Percentiles rank a stretch among this genome's conserved stretches.
These are phyloP conservation scores for Patiria pectinifera DNA, from an alignment of 53 echinoderm and acorn worm genomes.

Conservation along the genomic window DNA sequence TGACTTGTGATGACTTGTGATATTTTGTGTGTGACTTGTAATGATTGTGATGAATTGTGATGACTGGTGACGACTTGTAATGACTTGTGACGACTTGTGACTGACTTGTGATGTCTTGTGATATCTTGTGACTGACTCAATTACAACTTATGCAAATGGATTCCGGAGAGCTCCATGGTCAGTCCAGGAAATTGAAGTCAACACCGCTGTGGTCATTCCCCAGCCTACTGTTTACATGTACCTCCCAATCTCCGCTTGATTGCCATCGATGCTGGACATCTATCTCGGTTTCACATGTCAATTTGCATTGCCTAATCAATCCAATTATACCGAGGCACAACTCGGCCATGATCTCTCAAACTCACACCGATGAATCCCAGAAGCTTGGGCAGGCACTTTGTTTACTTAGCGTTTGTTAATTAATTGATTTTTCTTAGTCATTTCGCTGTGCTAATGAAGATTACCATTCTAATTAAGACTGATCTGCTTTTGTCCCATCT, in stretches of 20 bases:
- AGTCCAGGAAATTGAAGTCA: background rate
- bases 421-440: background rate
- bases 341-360: background rate
- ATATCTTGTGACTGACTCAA: too few relatives aligned
- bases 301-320: conserved; percentile 26
- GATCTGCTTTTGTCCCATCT: background rate
- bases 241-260: background rate
- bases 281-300: conserved; percentile 15
- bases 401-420: background rate
- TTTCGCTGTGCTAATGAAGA: conserved; percentile 3
- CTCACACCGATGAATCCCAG: background rate
- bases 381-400: background rate
- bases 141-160: background rate
- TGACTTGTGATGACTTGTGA: too few relatives aligned
- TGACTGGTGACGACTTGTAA: too few relatives aligned
- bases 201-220: background rate
- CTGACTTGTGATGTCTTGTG: too few relatives aligned
- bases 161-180: background rate
- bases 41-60: too few relatives aligned
- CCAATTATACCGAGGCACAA: background rate
- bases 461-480: background rate
- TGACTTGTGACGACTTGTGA: too few relatives aligned
- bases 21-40: too few relatives aligned
- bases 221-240: background rate
- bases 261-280: background rate